Conservation (phyloP, 2,888 invertebrate species). For the Tenthredo distinguenda region DNA sequence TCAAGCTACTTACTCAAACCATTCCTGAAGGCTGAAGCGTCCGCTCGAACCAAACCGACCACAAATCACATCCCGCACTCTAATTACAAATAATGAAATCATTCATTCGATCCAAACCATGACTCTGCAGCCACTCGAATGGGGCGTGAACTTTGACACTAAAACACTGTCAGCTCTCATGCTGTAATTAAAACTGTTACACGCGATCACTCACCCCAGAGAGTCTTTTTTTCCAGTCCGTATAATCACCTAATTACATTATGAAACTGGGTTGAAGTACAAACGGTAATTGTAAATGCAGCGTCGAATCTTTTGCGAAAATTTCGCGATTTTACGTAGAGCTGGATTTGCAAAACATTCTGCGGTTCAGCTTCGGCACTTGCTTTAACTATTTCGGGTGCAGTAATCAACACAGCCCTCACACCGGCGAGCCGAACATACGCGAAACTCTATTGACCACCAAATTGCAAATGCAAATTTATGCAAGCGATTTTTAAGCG, state of each 20-base stretch:
- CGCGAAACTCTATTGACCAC: slow-evolving; percentile 17
- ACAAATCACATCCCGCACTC: slow-evolving; percentile 17
- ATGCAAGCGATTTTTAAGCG: slow-evolving; percentile 36
- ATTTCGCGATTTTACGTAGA: neutral
- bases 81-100: slow-evolving; percentile 42
- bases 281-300: neutral
- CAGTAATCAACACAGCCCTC: neutral
- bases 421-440: neutral
- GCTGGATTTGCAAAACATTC: neutral
- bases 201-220: neutral
- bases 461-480: slow-evolving; percentile 35
- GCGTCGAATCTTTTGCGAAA: neutral
- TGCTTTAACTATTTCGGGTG: neutral
- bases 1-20: neutral
- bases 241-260: neutral
- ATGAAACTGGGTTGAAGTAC: neutral
- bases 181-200: neutral
- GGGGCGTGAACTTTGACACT: slow-evolving; percentile 7
- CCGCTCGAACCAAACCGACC: slow-evolving; percentile 2
- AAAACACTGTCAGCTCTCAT: slow-evolving; percentile 2
- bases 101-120: slow-evolving; percentile 16
- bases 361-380: neutral
- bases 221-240: neutral
- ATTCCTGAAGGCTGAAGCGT: neutral
- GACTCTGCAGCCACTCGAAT: neutral